Base-by-base conservation (phyloP, 2,888 invertebrate species). In the Conomelus anceps region DNA sequence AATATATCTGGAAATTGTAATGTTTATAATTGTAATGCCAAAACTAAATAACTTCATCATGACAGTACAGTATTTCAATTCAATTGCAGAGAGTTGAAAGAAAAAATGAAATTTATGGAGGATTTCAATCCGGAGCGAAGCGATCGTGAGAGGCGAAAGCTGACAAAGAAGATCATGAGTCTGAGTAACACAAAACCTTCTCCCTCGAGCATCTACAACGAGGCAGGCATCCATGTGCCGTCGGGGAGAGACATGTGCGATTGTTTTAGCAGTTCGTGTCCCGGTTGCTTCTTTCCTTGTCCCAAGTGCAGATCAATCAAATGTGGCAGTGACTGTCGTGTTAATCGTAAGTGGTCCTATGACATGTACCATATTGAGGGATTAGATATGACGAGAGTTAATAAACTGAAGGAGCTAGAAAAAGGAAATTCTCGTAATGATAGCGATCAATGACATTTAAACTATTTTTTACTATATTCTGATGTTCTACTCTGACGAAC, bases 251-350 rank as follows among this genome's bases (percentile, higher is more conserved):
- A 98, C 93, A 92, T 97, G 17, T 98, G 98, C 91, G 98, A 98
- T 93, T 98, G 98, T 92, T 94, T 98, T 91, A 95, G 96, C 91
- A 94, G 94, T 84, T 94, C 94, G 17, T 98, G 98, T 92, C 94
- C 95, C 0, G 98, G 98, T 0, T 98, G 98, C 93, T 98, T 98
- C 93, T 97, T 96, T 92, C 96, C 96, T 0, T 98, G 97, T 92
- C 93, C 94, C 4, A 96, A 95, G 92, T 98, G 98, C 92, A 93
- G 93, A 22, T 97, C 97, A 0, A 93, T 93, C 23, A 97, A 97
- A 93, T 98, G 98, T 93, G 97, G 97, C 1, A 95, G 96, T 91
- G 97, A 97, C 88, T 98, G 98, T 94, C 94, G 96, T 95, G 95
- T 93, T 0, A 96, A 96, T 92, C 94, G 97, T 91, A 96, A 96